Percentiles rank a stretch among this genome's conserved stretches.
phyloP scores from a whole-genome alignment of 1,140 invertebrate species.

The Diorhabda carinulata region DNA sequence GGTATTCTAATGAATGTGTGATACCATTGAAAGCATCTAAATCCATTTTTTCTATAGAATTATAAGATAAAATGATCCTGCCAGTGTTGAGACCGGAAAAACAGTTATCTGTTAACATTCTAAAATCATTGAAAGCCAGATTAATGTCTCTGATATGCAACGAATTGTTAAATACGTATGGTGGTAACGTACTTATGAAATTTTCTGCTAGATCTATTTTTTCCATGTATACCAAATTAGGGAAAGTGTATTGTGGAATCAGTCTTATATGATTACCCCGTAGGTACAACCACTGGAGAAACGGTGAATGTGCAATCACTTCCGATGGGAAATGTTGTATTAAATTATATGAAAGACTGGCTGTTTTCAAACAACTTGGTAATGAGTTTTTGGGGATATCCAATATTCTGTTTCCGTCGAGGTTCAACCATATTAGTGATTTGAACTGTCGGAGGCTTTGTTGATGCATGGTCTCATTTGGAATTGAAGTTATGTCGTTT shows the following conservation, averaged over 20 bases:
- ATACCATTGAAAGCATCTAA: slow-evolving; percentile 67
- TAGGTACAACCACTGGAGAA: slow-evolving; percentile 72
- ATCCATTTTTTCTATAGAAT: slow-evolving; percentile 65
- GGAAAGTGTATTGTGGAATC: slow-evolving; percentile 59
- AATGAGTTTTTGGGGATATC: slow-evolving; percentile 58
- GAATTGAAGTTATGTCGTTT: slow-evolving; percentile 69
- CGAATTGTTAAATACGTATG: slow-evolving; percentile 63
- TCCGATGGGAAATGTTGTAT: slow-evolving; percentile 63
- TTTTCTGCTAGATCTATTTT: slow-evolving; percentile 84
- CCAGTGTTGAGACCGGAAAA: slow-evolving; percentile 67
- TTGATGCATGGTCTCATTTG: slow-evolving; percentile 35
- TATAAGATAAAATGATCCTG: slow-evolving; percentile 74
- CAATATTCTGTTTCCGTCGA: slow-evolving; percentile 69
- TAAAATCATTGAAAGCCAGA: slow-evolving; percentile 72
- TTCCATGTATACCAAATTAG: slow-evolving; percentile 64
- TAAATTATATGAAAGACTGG: slow-evolving; percentile 72
- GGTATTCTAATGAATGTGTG: slow-evolving; percentile 69
- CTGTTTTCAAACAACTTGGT: slow-evolving; percentile 63
- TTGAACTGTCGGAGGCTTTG: slow-evolving; percentile 57
- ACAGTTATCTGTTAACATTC: slow-evolving; percentile 57
- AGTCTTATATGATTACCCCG: slow-evolving; percentile 72
- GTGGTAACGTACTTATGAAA: slow-evolving; percentile 59
- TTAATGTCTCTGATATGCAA: slow-evolving; percentile 74
- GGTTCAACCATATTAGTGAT: slow-evolving; percentile 64
- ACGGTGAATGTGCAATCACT: slow-evolving; percentile 57